Evolutionary conservation across 2,888 invertebrate genomes (phyloP).

Genomic region (Plutella xylostella): DNA sequence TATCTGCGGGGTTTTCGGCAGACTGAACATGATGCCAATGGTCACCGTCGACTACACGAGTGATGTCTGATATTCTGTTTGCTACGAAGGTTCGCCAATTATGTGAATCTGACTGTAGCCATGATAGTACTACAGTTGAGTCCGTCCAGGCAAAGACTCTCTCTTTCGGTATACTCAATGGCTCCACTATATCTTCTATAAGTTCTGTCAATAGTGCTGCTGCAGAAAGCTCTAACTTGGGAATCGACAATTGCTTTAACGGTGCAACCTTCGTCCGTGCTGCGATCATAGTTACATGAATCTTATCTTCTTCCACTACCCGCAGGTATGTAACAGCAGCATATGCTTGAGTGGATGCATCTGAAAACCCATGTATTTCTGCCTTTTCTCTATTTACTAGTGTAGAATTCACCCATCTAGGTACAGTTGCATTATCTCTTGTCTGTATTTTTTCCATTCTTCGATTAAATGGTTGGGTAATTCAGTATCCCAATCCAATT

Average conservation of each 20-base stretch:
- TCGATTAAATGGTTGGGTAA: too few species aligned
- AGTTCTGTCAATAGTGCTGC: too few species aligned
- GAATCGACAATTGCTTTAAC: not conserved
- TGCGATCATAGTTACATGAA: slow-evolving; percentile 9
- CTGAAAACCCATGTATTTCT: slow-evolving; percentile 10
- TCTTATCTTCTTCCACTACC: slow-evolving; percentile 3
- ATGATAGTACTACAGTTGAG: not conserved
- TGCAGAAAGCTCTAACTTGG: slow-evolving; percentile 11
- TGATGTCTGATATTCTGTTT: not conserved
- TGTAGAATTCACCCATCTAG: too few species aligned
- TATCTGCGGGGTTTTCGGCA: not conserved
- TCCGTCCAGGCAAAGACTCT: not conserved
- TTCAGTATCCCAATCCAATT: slow-evolving; percentile 3
- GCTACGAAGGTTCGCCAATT: not conserved
- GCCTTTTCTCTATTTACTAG: too few species aligned
- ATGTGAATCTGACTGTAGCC: not conserved
- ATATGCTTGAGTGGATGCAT: slow-evolving; percentile 9
- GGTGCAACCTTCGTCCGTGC: slow-evolving; percentile 3
- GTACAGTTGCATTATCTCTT: too few species aligned
- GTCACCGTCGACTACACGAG: not conserved
- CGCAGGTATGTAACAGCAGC: slow-evolving; percentile 7
- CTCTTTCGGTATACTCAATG: slow-evolving; percentile 9
- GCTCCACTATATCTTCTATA: slow-evolving; percentile 9
- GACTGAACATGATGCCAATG: not conserved
- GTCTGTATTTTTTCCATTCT: too few species aligned